phyloP scores from a whole-genome alignment of 2,888 invertebrate species.

The Neoaliturus tenellus region DNA sequence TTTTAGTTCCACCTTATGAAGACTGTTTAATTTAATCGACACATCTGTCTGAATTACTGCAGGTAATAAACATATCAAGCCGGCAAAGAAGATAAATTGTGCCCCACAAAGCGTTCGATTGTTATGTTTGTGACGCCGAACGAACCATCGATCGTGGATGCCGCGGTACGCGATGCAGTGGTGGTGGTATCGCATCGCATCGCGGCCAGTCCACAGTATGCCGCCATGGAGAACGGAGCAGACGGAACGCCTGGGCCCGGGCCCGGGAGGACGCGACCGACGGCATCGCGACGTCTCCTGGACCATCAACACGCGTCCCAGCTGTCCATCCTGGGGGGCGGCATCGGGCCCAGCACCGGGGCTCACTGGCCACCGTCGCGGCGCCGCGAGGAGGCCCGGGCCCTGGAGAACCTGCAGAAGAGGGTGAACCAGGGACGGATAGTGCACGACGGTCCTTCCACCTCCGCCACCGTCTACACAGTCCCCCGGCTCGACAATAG shows the following conservation, averaged over 20 bases:
- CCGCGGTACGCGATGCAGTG: too few species aligned
- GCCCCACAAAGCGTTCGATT: too few species aligned
- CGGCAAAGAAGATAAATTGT: too few species aligned
- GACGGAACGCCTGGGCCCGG: neutral
- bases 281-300: slow-evolving; percentile 53
- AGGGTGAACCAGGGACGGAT: slow-evolving; percentile 73
- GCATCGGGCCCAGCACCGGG: slow-evolving; percentile 68
- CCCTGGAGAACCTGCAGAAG: slow-evolving; percentile 82
- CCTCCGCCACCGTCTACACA: neutral
- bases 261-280: neutral
- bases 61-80: too few species aligned
- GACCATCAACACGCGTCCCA: slow-evolving; percentile 31
- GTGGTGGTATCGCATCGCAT: neutral
- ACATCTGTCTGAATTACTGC: too few species aligned
- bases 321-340: slow-evolving; percentile 52
- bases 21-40: too few species aligned
- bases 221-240: slow-evolving; percentile 44
- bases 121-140: too few species aligned
- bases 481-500: slow-evolving; percentile 79
- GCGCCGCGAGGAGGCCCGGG: slow-evolving; percentile 81
- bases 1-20: too few species aligned
- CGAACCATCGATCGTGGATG: too few species aligned
- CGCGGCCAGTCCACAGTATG: slow-evolving; percentile 44
- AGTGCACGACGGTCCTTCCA: slow-evolving; percentile 45
- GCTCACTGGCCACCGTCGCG: slow-evolving; percentile 78